Conservation (phyloP, 92 coral and sea anemone genomes). For the Porites evermanni region DNA sequence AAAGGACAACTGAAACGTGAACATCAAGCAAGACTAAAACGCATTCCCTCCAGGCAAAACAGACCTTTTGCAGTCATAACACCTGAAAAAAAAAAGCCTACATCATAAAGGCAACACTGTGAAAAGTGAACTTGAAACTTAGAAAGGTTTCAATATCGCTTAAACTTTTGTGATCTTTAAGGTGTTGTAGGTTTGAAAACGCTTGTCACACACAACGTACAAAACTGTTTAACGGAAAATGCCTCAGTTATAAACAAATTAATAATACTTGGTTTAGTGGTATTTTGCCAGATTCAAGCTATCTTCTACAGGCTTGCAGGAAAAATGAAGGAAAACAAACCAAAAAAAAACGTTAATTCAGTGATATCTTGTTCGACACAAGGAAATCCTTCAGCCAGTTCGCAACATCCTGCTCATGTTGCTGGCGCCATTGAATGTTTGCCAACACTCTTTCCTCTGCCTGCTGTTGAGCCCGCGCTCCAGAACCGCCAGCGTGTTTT, state of each 20-base stretch:
- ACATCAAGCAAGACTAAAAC: too few species aligned
- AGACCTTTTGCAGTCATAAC: too few species aligned
- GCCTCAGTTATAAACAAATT: neutral
- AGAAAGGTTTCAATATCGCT: too few species aligned
- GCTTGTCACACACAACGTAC: too few species aligned
- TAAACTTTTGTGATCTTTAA: too few species aligned
- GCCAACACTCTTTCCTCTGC: slow-evolving; percentile 76
- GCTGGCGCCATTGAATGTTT: slow-evolving; percentile 83
- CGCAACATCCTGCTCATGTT: slow-evolving; percentile 74
- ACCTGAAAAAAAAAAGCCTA: too few species aligned
- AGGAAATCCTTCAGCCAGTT: slow-evolving; percentile 72
- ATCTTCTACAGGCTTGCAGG: slow-evolving; percentile 67
- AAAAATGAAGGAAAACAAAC: neutral
- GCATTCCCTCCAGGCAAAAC: too few species aligned
- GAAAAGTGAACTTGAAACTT: too few species aligned
- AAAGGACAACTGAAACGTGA: too few species aligned
- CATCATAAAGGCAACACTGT: too few species aligned
- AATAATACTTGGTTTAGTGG: neutral
- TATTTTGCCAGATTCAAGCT: slow-evolving; percentile 20
- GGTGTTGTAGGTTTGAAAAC: too few species aligned
- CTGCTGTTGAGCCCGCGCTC: slow-evolving; percentile 82
- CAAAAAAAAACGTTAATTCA: neutral
- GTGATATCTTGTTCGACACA: slow-evolving; percentile 12
- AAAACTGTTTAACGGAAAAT: neutral
- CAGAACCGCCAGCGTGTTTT: slow-evolving; percentile 66